Conservation (phyloP, 2,113 vertebrate genomes). For the Cephalopterus ornatus region DNA sequence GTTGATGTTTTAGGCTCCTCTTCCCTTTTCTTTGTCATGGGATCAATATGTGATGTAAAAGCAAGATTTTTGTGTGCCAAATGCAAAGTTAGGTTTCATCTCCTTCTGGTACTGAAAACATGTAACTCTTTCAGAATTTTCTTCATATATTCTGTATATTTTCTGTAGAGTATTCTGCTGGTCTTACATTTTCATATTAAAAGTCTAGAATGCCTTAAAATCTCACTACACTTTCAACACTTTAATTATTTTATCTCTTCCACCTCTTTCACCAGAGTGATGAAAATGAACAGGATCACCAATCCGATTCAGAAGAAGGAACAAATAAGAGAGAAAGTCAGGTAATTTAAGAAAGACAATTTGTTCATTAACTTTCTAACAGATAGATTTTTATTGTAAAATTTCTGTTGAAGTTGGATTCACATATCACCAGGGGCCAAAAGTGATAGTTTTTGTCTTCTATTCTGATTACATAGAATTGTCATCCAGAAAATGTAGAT, state of each 20-base stretch:
- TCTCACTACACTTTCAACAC: not conserved
- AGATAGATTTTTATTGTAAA: not conserved
- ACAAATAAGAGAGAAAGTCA: conserved; percentile 88
- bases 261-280: conserved; percentile 81
- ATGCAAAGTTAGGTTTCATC: not conserved
- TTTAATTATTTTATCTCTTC: not conserved
- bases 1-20: not conserved
- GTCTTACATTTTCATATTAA: not conserved
- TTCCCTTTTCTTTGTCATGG: not conserved
- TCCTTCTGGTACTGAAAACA: not conserved
- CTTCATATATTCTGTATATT: not conserved
- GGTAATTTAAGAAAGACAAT: conserved; percentile 69
- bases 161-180: not conserved
- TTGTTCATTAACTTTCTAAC: not conserved
- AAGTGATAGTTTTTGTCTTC: not conserved
- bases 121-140: not conserved
- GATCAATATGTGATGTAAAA: not conserved
- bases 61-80: not conserved
- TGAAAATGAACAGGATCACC: conserved; percentile 94
- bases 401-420: not conserved
- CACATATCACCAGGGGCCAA: not conserved
- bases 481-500: not conserved
- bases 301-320: conserved; percentile 90
- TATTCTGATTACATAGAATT: not conserved
- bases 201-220: not conserved